phyloP scores from a whole-genome alignment of 2,113 vertebrate species.

The Pluvialis apricaria region DNA sequence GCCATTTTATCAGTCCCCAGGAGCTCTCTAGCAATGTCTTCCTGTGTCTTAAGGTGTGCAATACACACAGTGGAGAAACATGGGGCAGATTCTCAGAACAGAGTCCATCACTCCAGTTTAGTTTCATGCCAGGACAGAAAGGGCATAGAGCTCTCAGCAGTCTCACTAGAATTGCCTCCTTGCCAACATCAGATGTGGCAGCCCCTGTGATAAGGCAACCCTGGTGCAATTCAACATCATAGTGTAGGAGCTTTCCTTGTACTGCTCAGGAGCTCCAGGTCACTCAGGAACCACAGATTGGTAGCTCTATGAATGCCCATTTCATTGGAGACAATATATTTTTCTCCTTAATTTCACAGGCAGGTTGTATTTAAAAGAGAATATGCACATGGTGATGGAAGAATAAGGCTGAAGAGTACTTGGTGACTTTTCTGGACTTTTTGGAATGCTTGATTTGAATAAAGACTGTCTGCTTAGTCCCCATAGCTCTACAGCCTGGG shows the following conservation, averaged over 20 bases:
- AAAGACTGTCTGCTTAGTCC: not conserved
- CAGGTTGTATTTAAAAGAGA: not conserved
- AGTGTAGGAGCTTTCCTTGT: not conserved
- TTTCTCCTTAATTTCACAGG: not conserved
- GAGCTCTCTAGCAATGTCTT: not conserved
- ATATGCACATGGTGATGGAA: not conserved
- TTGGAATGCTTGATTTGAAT: not conserved
- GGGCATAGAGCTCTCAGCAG: not conserved
- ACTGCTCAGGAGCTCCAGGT: not conserved
- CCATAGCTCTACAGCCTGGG: not conserved
- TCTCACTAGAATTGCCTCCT: not conserved
- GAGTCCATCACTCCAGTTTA: not conserved
- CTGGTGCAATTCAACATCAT: accelerated
- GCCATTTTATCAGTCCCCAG: not conserved
- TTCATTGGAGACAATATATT: not conserved
- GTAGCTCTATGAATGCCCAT: not conserved
- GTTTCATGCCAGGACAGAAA: not conserved
- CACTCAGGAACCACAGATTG: not conserved
- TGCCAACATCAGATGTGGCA: accelerated
- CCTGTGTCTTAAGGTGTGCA: not conserved
- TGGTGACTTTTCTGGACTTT: not conserved
- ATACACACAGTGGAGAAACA: not conserved
- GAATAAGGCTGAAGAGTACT: not conserved
- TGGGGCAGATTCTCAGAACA: not conserved
- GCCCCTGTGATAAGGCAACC: not conserved